phyloP scores from a whole-genome alignment of 2,113 vertebrate species.

The Clupea harengus region DNA sequence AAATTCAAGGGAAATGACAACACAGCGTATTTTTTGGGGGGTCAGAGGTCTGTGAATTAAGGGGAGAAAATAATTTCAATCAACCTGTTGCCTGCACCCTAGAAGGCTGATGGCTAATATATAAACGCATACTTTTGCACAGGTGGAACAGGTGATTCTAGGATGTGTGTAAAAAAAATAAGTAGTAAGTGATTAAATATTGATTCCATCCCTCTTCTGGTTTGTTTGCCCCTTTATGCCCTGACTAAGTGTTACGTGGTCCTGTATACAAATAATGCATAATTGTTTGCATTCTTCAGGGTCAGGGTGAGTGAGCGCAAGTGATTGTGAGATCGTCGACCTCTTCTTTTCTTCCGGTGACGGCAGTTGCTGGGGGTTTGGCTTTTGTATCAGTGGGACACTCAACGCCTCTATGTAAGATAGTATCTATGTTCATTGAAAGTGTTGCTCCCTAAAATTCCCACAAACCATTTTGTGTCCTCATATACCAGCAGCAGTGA shows the following conservation, averaged over 20 bases:
- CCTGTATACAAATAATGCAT: not conserved
- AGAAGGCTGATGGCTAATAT: not conserved
- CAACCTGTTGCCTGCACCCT: not conserved
- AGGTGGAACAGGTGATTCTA: not conserved
- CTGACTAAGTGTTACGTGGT: not conserved
- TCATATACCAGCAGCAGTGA: constrained; percentile 4
- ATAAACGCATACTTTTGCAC: not conserved
- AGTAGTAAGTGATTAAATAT: not conserved
- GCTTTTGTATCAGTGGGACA: not conserved
- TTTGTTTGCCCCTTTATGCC: not conserved
- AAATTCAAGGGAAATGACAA: too few species aligned
- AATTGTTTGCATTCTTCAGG: not conserved
- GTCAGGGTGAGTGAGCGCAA: not conserved
- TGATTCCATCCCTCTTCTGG: not conserved
- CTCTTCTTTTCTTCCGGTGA: not conserved
- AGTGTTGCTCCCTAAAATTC: not conserved
- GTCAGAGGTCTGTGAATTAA: not conserved
- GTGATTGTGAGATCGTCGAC: too few species aligned
- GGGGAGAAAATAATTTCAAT: not conserved
- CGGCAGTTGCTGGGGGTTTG: not conserved
- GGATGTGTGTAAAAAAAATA: not conserved
- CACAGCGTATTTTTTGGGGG: too few species aligned
- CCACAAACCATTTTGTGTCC: not conserved
- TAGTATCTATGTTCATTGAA: not conserved
- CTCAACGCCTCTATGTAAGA: not conserved